Evolutionary conservation across 2,797 vertebrate species (phyloP).

Genomic region (Girardinus metallicus): DNA sequence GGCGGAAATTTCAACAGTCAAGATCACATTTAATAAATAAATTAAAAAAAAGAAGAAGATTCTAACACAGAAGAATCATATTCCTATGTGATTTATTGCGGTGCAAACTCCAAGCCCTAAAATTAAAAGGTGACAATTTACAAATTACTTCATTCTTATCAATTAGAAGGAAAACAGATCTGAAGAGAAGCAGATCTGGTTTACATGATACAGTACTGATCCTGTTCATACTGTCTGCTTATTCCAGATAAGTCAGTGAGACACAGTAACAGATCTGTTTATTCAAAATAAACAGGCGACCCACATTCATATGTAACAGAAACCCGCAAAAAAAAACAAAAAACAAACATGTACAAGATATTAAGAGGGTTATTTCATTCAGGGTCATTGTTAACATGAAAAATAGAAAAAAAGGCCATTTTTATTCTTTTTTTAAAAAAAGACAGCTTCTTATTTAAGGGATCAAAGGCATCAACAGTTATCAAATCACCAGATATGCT

Average conservation of each 20-base stretch:
- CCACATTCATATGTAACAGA: conserved; percentile 57
- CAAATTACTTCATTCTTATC: not conserved
- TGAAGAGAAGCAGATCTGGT: not conserved
- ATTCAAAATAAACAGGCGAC: conserved; percentile 14
- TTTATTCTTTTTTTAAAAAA: not conserved
- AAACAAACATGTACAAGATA: not conserved
- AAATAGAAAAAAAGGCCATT: not conserved
- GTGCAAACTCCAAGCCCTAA: conserved; percentile 4
- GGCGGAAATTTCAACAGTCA: conserved; percentile 55
- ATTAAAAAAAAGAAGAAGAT: conserved; percentile 9
- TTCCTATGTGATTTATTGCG: conserved; percentile 26
- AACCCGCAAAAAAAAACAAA: conserved; percentile 19
- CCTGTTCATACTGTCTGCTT: not conserved
- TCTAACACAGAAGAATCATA: conserved; percentile 13
- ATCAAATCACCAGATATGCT: not conserved
- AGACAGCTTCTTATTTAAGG: not conserved
- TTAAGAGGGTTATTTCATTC: conserved; percentile 39
- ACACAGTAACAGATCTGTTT: conserved; percentile 33
- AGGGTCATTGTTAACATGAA: not conserved
- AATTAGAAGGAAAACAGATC: not conserved
- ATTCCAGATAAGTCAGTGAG: not conserved
- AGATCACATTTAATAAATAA: conserved; percentile 54
- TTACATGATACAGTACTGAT: conserved; percentile 2
- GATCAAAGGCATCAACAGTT: not conserved
- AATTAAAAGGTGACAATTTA: conserved; percentile 9